Conservation (phyloP, 2,113 vertebrate genomes). For the Esox niger region DNA sequence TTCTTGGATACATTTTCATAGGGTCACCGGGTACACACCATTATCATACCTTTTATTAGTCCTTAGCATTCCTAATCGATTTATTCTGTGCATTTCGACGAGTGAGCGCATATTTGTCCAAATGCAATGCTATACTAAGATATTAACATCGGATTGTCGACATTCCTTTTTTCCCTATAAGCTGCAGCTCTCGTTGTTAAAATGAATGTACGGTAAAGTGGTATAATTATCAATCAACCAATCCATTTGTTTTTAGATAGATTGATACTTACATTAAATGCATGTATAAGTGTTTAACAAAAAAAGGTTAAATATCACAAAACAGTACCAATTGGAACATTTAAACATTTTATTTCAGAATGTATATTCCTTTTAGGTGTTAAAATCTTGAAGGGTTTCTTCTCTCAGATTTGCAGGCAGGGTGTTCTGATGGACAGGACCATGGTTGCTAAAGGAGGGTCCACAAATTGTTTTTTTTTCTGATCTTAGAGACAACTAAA, state of each 20-base stretch:
- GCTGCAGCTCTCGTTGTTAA: slow-evolving; percentile 4
- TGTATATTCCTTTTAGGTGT: too few species aligned
- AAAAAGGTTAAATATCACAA: too few species aligned
- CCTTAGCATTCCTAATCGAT: background rate
- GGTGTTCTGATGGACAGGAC: too few species aligned
- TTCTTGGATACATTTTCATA: background rate
- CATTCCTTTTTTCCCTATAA: background rate
- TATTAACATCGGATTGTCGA: background rate
- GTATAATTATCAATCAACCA: background rate
- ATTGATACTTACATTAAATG: background rate
- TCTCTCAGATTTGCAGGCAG: too few species aligned
- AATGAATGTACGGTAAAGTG: background rate
- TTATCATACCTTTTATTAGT: background rate
- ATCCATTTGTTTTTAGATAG: background rate
- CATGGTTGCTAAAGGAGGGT: too few species aligned
- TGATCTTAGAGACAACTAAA: too few species aligned
- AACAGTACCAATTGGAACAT: background rate
- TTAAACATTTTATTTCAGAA: too few species aligned
- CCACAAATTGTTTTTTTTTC: too few species aligned
- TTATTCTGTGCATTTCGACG: background rate
- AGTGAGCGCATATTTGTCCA: background rate
- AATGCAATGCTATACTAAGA: too few species aligned
- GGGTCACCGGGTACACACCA: too few species aligned
- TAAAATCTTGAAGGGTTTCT: too few species aligned
- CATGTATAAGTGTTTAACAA: too few species aligned